Conservation (phyloP, 2,888 invertebrate species). For the Gerris lacustris region DNA sequence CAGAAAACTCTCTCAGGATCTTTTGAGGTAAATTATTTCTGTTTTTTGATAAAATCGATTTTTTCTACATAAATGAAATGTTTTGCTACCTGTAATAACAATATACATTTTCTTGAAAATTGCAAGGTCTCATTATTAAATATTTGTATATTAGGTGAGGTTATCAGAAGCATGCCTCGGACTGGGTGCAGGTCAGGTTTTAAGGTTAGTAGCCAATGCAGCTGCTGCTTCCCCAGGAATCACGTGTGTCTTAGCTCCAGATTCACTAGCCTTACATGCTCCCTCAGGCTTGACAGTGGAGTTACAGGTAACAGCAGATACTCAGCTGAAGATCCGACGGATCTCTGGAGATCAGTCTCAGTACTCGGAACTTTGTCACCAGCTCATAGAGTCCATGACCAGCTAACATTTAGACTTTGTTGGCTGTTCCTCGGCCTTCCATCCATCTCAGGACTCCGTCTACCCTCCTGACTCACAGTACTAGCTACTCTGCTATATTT, state of each 20-base stretch:
- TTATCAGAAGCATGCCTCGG: not conserved
- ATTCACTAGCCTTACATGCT: conserved; percentile 54
- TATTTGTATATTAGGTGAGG: conserved; percentile 40
- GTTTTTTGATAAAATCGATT: not conserved
- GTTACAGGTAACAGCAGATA: conserved; percentile 49
- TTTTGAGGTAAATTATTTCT: conserved; percentile 33
- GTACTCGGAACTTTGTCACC: conserved; percentile 76
- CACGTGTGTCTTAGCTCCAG: conserved; percentile 27
- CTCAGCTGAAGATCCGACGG: conserved; percentile 67
- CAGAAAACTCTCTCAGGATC: conserved; percentile 36
- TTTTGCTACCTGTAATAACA: not conserved
- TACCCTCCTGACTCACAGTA: too few relatives aligned
- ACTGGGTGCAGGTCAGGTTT: conserved; percentile 36
- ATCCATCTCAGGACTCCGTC: too few relatives aligned
- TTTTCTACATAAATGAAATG: not conserved
- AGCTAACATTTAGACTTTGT: conserved; percentile 25
- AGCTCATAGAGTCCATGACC: conserved; percentile 73
- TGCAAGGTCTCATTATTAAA: not conserved
- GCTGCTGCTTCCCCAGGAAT: conserved; percentile 36
- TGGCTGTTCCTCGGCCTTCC: not conserved
- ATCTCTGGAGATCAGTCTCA: conserved; percentile 80
- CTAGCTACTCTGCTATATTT: too few relatives aligned
- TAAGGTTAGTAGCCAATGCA: conserved; percentile 64
- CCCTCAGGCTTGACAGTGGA: conserved; percentile 79
- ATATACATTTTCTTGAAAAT: not conserved